Evolutionary conservation across 2,888 invertebrate genomes (phyloP).

Genomic region (Hirtodrosophila histrioides): DNA sequence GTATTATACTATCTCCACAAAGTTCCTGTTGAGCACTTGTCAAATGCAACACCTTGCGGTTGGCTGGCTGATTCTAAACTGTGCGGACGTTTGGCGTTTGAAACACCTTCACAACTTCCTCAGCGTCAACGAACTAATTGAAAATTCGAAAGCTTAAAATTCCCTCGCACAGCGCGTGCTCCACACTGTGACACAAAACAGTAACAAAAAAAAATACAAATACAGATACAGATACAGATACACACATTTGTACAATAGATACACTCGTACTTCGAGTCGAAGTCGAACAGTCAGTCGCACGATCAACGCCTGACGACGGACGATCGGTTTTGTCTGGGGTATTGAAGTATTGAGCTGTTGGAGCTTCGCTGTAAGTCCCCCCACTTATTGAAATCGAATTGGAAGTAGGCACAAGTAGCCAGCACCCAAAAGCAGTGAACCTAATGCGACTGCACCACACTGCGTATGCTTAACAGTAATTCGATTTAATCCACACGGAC

Average conservation of each 20-base stretch:
- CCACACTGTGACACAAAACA: conserved; percentile 31
- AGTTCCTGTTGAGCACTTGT: conserved; percentile 25
- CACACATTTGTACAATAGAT: conserved; percentile 1
- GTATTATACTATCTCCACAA: too few species aligned
- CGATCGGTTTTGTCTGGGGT: conserved; percentile 51
- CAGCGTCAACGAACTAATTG: conserved; percentile 78
- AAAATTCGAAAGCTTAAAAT: conserved; percentile 76
- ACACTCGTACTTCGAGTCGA: conserved; percentile 18
- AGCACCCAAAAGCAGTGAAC: background rate
- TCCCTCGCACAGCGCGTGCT: conserved; percentile 70
- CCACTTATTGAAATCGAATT: conserved; percentile 49
- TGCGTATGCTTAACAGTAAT: conserved; percentile 59
- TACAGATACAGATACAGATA: conserved; percentile 7
- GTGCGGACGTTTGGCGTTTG: conserved; percentile 59
- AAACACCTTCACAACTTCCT: conserved; percentile 76
- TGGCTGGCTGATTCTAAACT: conserved; percentile 67
- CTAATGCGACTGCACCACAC: conserved; percentile 37
- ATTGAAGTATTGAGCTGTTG: conserved; percentile 59
- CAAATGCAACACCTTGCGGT: conserved; percentile 60
- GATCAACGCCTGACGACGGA: conserved; percentile 42
- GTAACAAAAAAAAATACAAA: conserved; percentile 21
- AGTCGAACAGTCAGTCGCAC: conserved; percentile 30
- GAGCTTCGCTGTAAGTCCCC: conserved; percentile 46
- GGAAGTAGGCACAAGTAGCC: conserved; percentile 33
- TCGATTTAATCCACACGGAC: conserved; percentile 27